Evolutionary conservation across 2,113 vertebrate species (phyloP).

Genomic region (Coregonus clupeaformis): DNA sequence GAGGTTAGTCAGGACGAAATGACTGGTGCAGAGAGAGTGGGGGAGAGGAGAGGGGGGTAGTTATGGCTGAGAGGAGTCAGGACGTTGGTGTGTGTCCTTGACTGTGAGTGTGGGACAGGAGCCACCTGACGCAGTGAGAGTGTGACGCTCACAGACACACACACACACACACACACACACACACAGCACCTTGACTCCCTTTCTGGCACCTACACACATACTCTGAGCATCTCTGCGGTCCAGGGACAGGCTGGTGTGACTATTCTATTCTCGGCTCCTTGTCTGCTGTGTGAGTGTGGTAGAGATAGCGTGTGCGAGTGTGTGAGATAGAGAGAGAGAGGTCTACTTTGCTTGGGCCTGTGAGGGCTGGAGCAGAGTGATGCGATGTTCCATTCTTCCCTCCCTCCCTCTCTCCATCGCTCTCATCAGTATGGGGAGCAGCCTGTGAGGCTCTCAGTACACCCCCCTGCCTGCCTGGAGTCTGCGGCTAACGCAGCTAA

Average conservation of each 20-base stretch:
- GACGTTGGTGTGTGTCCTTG: slow-evolving; percentile 61
- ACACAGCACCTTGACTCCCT: not conserved
- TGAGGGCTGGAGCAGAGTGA: slow-evolving; percentile 32
- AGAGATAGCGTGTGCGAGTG: not conserved
- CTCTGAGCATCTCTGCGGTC: not conserved
- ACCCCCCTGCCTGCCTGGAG: slow-evolving; percentile 14
- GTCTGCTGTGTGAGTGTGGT: not conserved
- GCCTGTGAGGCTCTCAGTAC: slow-evolving; percentile 30
- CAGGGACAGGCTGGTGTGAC: no score
- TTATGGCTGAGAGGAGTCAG: slow-evolving; percentile 27
- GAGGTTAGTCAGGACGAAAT: slow-evolving; percentile 11
- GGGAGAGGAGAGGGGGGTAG: not conserved
- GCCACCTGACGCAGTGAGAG: slow-evolving; percentile 51
- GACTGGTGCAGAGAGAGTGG: slow-evolving; percentile 42
- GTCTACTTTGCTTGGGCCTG: slow-evolving; percentile 7
- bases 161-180: not conserved
- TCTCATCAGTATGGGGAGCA: slow-evolving; percentile 40
- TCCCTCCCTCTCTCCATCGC: slow-evolving; percentile 13
- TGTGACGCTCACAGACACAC: slow-evolving; percentile 45
- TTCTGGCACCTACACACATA: not conserved
- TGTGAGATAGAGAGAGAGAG: not conserved
- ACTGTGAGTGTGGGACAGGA: slow-evolving; percentile 26
- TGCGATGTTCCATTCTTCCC: slow-evolving; percentile 7
- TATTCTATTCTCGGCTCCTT: not conserved
- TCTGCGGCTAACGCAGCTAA: slow-evolving; percentile 20